A percentile compares a stretch with the other conserved stretches of the same genome.
Evolutionary conservation across 2,113 vertebrate species (phyloP).

Genomic region (Struthidea cinerea): DNA sequence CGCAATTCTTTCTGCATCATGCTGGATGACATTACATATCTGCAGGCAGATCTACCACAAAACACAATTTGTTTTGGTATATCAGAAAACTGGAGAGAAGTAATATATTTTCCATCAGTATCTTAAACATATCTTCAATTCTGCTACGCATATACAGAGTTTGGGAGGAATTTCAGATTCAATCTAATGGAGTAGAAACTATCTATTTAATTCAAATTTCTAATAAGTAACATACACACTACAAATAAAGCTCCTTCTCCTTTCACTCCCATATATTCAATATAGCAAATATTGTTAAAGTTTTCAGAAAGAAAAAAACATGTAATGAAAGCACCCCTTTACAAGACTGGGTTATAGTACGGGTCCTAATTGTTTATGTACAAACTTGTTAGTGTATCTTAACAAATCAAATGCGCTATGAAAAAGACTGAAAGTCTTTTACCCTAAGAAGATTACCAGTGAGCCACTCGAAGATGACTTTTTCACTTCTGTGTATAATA

Average conservation of each 20-base stretch:
- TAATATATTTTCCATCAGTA: not conserved
- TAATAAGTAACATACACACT: accelerated
- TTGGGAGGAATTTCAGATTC: not conserved
- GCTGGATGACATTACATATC: not conserved
- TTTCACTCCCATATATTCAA: not conserved
- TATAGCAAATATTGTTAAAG: not conserved
- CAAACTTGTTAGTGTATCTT: not conserved
- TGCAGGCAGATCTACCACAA: not conserved
- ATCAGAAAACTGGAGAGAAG: not conserved
- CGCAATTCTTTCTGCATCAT: not conserved
- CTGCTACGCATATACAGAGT: not conserved
- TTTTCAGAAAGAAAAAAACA: not conserved
- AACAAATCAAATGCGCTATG: not conserved
- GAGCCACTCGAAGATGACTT: not conserved
- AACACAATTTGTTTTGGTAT: not conserved
- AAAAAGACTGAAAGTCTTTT: not conserved
- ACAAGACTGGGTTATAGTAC: not conserved
- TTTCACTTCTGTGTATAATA: not conserved
- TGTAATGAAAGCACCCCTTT: not conserved
- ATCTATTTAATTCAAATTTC: not conserved
- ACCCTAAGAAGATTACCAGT: not conserved
- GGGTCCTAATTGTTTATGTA: not conserved
- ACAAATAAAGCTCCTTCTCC: not conserved
- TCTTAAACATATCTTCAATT: not conserved
- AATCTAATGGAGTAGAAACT: not conserved